Conservation (phyloP, 2,797 vertebrate genomes). For the Macropodus opercularis region DNA sequence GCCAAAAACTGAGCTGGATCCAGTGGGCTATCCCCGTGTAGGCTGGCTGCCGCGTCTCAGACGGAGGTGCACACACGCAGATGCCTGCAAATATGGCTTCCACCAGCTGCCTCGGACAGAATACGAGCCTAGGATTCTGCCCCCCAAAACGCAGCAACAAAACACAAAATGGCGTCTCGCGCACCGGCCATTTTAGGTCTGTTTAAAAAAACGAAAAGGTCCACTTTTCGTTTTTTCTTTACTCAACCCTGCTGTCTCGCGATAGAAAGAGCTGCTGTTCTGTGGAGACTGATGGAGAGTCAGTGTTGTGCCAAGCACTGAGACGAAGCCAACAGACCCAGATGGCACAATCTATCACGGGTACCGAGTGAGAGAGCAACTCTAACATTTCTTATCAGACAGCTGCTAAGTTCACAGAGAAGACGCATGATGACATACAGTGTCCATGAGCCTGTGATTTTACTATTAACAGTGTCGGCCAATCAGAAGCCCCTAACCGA, state of each 20-base stretch:
- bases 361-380: conserved; percentile 23
- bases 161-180: conserved; percentile 87
- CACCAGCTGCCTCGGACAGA: conserved; percentile 81
- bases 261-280: conserved; percentile 32
- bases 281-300: conserved; percentile 41
- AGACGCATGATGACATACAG: conserved; percentile 2
- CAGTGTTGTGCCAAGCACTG: conserved; percentile 43
- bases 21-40: conserved; percentile 78
- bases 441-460: neutral
- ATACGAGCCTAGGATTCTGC: conserved; percentile 80
- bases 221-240: conserved; percentile 41
- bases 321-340: conserved; percentile 44
- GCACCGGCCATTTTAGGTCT: conserved; percentile 88
- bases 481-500: neutral
- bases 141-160: conserved; percentile 77
- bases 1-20: conserved; percentile 81
- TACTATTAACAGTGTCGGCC: neutral
- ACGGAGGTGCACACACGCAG: conserved; percentile 78
- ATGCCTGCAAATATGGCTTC: conserved; percentile 82
- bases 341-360: conserved; percentile 23
- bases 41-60: conserved; percentile 77
- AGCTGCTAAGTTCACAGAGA: conserved; percentile 28
- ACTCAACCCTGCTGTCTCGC: conserved; percentile 11
- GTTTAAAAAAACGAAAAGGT: conserved; percentile 48
- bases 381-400: conserved; percentile 29